A percentile compares a stretch with the other conserved stretches of the same genome.
Evolutionary conservation across 2,797 vertebrate species (phyloP).

Genomic region (Falco novaeseelandiae): DNA sequence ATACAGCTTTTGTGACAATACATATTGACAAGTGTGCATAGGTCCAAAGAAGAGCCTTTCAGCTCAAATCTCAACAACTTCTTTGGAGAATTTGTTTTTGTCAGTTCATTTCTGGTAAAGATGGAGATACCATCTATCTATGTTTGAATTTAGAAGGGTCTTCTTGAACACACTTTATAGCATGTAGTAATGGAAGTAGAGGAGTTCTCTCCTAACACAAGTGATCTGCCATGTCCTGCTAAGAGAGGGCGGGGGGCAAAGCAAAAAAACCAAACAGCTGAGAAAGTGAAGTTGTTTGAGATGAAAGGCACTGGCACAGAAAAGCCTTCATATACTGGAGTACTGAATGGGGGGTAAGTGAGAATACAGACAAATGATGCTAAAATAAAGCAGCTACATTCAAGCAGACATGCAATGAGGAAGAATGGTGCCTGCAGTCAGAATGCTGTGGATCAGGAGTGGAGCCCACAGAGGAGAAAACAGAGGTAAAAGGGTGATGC

Average conservation of each 20-base stretch:
- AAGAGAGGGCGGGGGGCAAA: neutral
- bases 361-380: neutral
- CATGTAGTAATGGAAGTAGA: neutral
- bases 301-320: neutral
- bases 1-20: neutral
- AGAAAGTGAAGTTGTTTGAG: neutral
- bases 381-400: neutral
- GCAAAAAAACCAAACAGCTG: neutral
- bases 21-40: rapidly evolving
- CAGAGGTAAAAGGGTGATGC: neutral
- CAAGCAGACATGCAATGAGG: neutral
- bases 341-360: neutral
- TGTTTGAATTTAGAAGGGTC: neutral
- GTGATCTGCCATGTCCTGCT: neutral
- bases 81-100: constrained; percentile 5
- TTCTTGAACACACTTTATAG: neutral
- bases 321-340: neutral
- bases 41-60: neutral
- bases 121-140: neutral
- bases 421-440: neutral
- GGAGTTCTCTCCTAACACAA: neutral
- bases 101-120: neutral
- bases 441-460: neutral
- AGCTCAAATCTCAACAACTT: neutral
- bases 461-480: neutral